Evolutionary conservation across 2,888 invertebrate genomes (phyloP).

Genomic region (Tineola bisselliella): DNA sequence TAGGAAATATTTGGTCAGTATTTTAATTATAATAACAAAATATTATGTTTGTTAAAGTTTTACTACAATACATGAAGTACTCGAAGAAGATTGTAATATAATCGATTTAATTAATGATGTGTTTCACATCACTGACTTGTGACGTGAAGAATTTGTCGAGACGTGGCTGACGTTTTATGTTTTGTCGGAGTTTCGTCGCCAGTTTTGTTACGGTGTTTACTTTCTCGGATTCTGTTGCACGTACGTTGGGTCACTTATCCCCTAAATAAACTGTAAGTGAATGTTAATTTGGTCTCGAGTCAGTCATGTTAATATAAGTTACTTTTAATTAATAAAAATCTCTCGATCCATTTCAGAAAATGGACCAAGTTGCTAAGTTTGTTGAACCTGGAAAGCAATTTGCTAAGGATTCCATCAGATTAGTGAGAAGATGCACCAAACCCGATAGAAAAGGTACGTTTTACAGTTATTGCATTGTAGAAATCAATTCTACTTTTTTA

Average conservation of each 20-base stretch:
- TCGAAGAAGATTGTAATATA: no score
- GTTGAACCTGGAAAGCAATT: slow-evolving; percentile 96
- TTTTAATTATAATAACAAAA: no score
- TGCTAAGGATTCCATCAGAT: slow-evolving; percentile 96
- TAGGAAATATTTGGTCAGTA: no score
- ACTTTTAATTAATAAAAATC: not conserved
- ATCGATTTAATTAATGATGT: not conserved
- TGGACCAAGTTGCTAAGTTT: slow-evolving; percentile 97
- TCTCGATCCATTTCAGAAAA: slow-evolving; percentile 53
- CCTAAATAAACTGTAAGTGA: not conserved
- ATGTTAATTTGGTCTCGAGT: not conserved
- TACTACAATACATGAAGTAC: no score
- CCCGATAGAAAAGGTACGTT: slow-evolving; percentile 94
- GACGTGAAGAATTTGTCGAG: slow-evolving; percentile 51
- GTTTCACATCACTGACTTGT: slow-evolving; percentile 19
- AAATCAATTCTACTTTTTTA: no score
- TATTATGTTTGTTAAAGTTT: no score
- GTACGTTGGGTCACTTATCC: not conserved
- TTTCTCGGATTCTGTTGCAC: not conserved
- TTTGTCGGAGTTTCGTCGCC: not conserved
- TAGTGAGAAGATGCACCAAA: slow-evolving; percentile 99
- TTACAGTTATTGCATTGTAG: no score
- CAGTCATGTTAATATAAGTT: not conserved
- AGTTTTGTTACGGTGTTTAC: not conserved
- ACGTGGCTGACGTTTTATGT: slow-evolving; percentile 59